Evolutionary conservation across 1,140 invertebrate genomes (phyloP), one percentile per base, ranked within the genome.

Genomic region (Philotrypesis tridentata): DNA sequence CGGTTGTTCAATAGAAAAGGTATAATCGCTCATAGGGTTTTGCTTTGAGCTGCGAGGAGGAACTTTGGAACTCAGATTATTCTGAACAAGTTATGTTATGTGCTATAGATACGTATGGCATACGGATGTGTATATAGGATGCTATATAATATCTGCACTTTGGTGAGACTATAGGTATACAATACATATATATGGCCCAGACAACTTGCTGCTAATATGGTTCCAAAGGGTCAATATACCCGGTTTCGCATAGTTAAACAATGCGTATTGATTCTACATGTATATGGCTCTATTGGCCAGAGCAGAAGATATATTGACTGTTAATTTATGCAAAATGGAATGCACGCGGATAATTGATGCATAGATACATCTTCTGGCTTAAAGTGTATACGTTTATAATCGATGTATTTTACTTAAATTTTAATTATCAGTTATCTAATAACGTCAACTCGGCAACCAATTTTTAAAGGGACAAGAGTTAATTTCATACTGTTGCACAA

Each of bases 221-320:
- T 48, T 43, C 9, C 40, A 37, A n/a, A 73, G 71, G 71, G 40
- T 73, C 71, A 48, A 73, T 73, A 55, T 37, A 73, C 48, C 17
- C 25, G 23, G 29, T 31, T 67, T 67, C 63, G 48, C 21, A n/a
- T 55, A 55, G 7, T 17, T 17, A 55, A 17, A n/a, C 48, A 55
- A 55, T n/a, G 17, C 48, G 17, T 55, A 21, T n/a, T 21, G 48
- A 21, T 21, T 55, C 17, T 21, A 55, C n/a, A 55, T 55, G 48
- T n/a, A 55, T 14, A n/a, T 37, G 4, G 21, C 17, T 21, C 6
- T 55, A 55, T 55, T 55, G 21, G 21, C 6, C 21, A 17, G 4
- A 29, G 61, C 9, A 9, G 25, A 65, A 61, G 55, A 61, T 61
- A 61, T 61, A 23, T 25, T n/a, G n/a, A 61, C 23, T 23, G 23